Base-by-base conservation (phyloP, 2,113 vertebrate species). In the Bettongia penicillata region DNA sequence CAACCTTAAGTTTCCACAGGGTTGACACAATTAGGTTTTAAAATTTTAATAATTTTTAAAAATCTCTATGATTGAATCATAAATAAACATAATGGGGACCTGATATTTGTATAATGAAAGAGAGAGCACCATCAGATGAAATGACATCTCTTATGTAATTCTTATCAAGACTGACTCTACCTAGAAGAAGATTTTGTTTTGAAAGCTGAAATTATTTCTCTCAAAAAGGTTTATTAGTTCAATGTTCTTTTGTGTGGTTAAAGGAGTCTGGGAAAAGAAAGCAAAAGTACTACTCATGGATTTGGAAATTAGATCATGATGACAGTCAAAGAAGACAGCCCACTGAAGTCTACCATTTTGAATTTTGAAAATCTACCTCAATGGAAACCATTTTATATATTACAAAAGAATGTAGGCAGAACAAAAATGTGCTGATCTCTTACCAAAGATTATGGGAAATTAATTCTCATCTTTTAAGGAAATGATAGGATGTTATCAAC, bases 1-100 rank as follows among this genome's bases (percentile, higher is more conserved):
- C 89, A 92, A 51, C 90, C 48, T 94, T 96, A 90, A 0, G 96
- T 94, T 95, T 96, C 95, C 97, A 97, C 91, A 95, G 95, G 91
- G 89, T 93, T 89, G 57, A 96, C 31, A 52, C 0, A 93, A 53
- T 77, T n/a, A 95, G 93, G 96, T 89, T 95, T 94, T 94, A 91
- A 57, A 91, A 53, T 68, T 96, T 25, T 95, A 48, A 95, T 16
- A 90, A n/a, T 53, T 94, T 55, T 23, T 90, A 95, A 95, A 95
- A 94, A 89, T 53, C 93, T 90, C 57, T 90, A 92, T n/a, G 90
- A 93, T 89, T 96, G 96, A 77, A 16, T 90, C 93, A 97, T 90
- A 95, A 52, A 95, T 90, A 68, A 95, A 95, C 91, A 50, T 92
- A 77, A 53, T 50, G 90, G 96, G 94, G 89, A 91, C 91, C 93